Evolutionary conservation across 1,140 invertebrate species (phyloP).

Genomic region (Leptonema lineaticorne): DNA sequence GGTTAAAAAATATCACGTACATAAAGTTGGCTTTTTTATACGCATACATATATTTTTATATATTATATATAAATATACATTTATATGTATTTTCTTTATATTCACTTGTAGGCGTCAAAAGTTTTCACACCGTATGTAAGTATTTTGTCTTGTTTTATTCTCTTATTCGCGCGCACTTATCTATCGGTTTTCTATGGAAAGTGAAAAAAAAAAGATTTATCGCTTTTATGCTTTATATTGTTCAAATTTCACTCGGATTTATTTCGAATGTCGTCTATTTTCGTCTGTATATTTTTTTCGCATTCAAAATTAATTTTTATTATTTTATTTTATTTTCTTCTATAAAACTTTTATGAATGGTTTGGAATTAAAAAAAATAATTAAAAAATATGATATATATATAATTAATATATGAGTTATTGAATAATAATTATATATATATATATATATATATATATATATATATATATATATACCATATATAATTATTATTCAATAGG

Average conservation of each 20-base stretch:
- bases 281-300: background rate
- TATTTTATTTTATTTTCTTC: background rate
- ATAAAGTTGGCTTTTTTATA: constrained; percentile 5
- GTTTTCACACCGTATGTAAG: constrained; percentile 8
- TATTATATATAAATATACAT: constrained; percentile 15
- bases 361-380: too few species aligned
- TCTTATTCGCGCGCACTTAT: background rate
- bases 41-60: too few species aligned
- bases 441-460: too few species aligned
- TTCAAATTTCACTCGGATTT: background rate
- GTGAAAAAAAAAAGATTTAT: constrained; percentile 6
- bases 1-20: constrained; percentile 41
- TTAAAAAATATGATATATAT: too few species aligned
- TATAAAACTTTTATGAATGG: too few species aligned
- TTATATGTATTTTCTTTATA: constrained; percentile 3
- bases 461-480: too few species aligned
- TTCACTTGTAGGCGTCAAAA: background rate
- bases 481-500: too few species aligned
- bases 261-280: background rate
- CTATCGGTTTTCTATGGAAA: background rate
- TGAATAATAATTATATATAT: too few species aligned
- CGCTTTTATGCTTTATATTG: background rate
- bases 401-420: too few species aligned
- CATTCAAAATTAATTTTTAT: background rate
- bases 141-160: background rate